Evolutionary conservation across 1,140 invertebrate species (phyloP), one percentile per base, ranked within the genome.

Genomic region (Hyposmocoma kahamanoa): DNA sequence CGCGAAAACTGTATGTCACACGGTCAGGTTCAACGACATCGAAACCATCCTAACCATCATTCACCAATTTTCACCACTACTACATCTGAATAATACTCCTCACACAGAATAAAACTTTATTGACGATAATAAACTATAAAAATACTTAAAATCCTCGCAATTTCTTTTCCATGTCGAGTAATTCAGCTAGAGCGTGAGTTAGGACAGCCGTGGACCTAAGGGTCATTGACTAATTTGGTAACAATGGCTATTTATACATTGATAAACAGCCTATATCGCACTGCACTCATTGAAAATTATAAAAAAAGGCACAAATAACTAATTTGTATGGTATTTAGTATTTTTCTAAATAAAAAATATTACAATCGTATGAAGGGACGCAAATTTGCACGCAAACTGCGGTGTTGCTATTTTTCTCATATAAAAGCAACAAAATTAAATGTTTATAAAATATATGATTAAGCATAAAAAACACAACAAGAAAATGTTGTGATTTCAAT

Each of bases 301-400:
- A 26, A 15, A 44, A 34, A 8, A 42, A 47, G 50, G 46, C 42
- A 42, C 42, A 43, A 61, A 41, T 48, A 36, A 8, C 32, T 45
- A 49, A 41, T 57, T 22, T 32, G 46, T 51, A 56, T 45, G 50
- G 38, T 45, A 52, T 66, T 55, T 46, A 60, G 8, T 17, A 36
- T 6, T 36, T 8, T 17, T 36, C 55, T 60, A 45, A 48, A 48
- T 44, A 42, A 66, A 74, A 75, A 77, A 71, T 75, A 77, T 66
- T 59, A 55, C 54, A 56, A 51, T 52, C 62, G 57, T 42, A 20
- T 43, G 32, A 71, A 36, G 18, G 74, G 74, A 83, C 76, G 79
- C 76, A 83, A 80, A 67, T 74, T n/a, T 54, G 63, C 69, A 83
- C 68, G 69, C 67, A 72, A 75, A 68, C 66, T 64, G 62, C 61